Conservation (phyloP, 2,797 vertebrate genomes). For the Enteromius radiatus region DNA sequence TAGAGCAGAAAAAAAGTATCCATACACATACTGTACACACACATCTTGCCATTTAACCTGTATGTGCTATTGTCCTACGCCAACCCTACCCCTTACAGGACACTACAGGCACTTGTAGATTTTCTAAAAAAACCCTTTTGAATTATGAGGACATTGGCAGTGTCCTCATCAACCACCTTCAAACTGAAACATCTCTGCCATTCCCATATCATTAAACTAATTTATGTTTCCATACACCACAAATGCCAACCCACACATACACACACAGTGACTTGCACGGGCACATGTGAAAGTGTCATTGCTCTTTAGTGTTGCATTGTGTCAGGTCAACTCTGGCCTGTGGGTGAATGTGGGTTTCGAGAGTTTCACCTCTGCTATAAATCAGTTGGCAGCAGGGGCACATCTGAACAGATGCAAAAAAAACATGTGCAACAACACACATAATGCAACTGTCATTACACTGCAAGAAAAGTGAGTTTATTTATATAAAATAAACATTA, state of each 20-base stretch:
- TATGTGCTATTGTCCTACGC: too few species aligned
- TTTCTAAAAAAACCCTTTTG: too few species aligned
- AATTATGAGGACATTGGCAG: too few species aligned
- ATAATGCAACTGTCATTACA: slow-evolving; percentile 20
- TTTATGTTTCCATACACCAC: too few species aligned
- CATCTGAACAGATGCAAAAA: background rate
- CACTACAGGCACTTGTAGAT: too few species aligned
- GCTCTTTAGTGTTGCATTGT: background rate
- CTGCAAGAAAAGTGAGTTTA: background rate
- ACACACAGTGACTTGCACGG: background rate
- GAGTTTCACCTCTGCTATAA: background rate
- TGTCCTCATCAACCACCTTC: too few species aligned
- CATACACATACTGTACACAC: background rate
- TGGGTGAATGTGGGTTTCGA: background rate
- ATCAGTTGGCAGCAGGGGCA: background rate
- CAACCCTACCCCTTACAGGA: too few species aligned
- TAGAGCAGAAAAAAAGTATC: background rate
- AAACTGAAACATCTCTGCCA: too few species aligned
- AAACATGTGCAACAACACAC: background rate
- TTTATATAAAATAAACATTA: slow-evolving; percentile 4
- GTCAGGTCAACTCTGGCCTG: background rate
- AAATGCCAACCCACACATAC: too few species aligned
- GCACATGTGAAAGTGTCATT: background rate
- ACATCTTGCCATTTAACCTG: too few species aligned
- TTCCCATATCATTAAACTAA: too few species aligned